Conservation (phyloP, 2,797 vertebrate genomes). For the Alca torda region DNA sequence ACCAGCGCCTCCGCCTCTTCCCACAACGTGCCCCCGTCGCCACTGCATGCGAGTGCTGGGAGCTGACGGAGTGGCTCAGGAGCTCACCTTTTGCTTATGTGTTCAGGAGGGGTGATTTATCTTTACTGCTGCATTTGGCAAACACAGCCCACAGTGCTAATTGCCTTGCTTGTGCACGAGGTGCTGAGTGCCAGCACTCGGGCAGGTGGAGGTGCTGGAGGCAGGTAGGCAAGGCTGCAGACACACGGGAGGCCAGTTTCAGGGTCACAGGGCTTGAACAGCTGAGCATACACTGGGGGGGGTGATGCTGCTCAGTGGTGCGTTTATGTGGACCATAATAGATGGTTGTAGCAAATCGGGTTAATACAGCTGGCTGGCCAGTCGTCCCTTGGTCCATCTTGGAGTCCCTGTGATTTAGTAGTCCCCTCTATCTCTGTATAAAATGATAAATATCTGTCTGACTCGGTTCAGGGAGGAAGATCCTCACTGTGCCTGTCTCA, state of each 20-base stretch:
- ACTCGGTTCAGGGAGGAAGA: not conserved
- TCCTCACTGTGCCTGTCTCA: not conserved
- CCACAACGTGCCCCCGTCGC: rapidly evolving
- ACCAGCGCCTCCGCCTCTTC: not conserved
- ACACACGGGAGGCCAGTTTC: not conserved
- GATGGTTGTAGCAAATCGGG: not conserved
- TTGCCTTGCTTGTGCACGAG: not conserved
- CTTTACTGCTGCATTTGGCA: not conserved
- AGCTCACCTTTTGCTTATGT: not conserved
- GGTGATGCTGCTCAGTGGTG: not conserved
- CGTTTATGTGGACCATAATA: not conserved
- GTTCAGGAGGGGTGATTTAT: not conserved
- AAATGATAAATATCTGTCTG: not conserved
- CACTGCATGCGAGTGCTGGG: not conserved
- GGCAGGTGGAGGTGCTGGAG: not conserved
- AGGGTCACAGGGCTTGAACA: not conserved
- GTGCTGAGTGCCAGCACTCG: not conserved
- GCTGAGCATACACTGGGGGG: not conserved
- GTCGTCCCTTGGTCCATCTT: not conserved
- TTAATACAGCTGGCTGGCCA: not conserved
- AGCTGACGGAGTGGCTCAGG: not conserved
- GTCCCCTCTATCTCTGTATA: not conserved
- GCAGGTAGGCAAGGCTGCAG: not conserved
- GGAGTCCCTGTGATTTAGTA: not conserved
- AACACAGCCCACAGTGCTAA: not conserved